Evolutionary conservation across 1,140 invertebrate genomes (phyloP), one percentile per base, ranked within the genome.

Genomic region (Papilio dardanus): DNA sequence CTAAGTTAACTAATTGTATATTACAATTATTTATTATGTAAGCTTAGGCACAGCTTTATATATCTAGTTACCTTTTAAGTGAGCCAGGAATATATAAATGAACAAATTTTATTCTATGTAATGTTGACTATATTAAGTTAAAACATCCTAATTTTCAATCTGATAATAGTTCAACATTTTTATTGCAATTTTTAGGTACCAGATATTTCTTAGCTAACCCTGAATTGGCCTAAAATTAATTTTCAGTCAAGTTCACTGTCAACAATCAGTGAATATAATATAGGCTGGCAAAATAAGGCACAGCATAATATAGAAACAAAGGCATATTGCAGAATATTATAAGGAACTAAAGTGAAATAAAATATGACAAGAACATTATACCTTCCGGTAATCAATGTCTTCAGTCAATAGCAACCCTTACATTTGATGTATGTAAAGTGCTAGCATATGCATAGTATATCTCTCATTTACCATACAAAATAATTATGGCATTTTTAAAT

Each of bases 191-290:
- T 46, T n/a, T 54, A 8, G 50, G 21, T 54, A 54, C 10, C 12
- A 14, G 54, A 62, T 62, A 62, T 62, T 19, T n/a, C n/a, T 7
- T 30, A 62, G 24, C 21, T 62, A 28, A 62, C 54, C 54, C 54
- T 62, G 12, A 28, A 19, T 73, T 16, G 54, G 42, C 28, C 46
- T 73, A 54, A 73, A 73, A 73, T 73, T 54, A 73, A 35, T 6
- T 54, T 54, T 73, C 71, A 73, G 71, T 73, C 71, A 58, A n/a
- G 42, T 54, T 73, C 42, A 54, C 71, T 62, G 54, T 14, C 54
- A 69, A 40, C 35, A 33, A 33, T 73, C 10, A 54, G 42, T 73
- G 42, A 73, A 73, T n/a, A 73, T 40, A 68, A 24, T 21, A 37
- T 37, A 40, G 4, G 21, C 40, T 71, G 68, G 37, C 68, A 46